A percentile compares a stretch with the other conserved stretches of the same genome.
These are phyloP conservation scores for Percopsis omiscomaycus DNA, from an alignment of 2,797 vertebrate species.

Conservation along the genomic window DNA sequence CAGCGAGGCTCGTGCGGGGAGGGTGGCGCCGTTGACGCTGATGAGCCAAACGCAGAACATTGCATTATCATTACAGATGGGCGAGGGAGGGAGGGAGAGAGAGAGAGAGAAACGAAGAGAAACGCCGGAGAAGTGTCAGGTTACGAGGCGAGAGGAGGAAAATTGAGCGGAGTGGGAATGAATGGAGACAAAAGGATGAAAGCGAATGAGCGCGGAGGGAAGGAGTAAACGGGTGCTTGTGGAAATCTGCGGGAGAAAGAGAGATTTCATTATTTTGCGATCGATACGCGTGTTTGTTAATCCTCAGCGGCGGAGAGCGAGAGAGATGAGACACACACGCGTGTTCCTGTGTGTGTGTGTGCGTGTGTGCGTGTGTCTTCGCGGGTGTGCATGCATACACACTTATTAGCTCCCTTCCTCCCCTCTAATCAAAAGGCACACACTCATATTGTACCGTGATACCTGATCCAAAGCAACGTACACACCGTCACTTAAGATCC, in stretches of 20 bases:
- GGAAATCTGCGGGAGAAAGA: constrained; percentile 1
- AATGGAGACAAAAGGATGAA: background rate
- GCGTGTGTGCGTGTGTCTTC: too few relatives aligned
- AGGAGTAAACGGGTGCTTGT: constrained; percentile 8
- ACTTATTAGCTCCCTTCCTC: too few relatives aligned
- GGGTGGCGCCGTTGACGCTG: constrained; percentile 39
- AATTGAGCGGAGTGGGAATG: background rate
- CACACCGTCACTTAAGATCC: too few relatives aligned
- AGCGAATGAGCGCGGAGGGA: background rate
- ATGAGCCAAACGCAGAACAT: constrained; percentile 53
- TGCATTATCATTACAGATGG: constrained; percentile 49
- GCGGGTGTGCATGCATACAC: too few relatives aligned
- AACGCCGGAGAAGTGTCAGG: too few relatives aligned
- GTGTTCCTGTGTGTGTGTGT: too few relatives aligned
- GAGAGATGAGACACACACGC: too few relatives aligned
- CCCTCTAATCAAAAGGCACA: too few relatives aligned
- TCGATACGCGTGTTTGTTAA: constrained; percentile 26
- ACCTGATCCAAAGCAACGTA: too few relatives aligned
- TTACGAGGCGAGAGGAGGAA: background rate
- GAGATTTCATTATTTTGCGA: constrained; percentile 13
- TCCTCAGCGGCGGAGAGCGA: too few relatives aligned
- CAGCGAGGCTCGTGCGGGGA: constrained; percentile 31
- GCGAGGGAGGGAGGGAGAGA: background rate
- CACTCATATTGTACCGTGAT: too few relatives aligned
- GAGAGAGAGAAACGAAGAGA: background rate